Percentiles rank a stretch among this genome's conserved stretches.
phyloP scores from a whole-genome alignment of 2,797 vertebrate species.

The Heliangelus exortis region DNA sequence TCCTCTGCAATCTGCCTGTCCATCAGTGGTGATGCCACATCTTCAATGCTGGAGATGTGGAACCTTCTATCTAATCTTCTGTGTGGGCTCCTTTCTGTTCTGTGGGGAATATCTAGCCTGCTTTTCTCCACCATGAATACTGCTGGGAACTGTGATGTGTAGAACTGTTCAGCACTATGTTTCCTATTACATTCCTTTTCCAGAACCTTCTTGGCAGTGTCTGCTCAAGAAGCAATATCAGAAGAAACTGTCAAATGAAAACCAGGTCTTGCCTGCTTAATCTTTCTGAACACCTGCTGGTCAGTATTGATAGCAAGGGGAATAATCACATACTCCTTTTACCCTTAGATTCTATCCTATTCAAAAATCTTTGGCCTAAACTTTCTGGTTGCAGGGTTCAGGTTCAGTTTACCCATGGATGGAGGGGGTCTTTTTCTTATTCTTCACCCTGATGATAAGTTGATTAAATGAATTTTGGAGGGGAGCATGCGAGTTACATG shows the following conservation, averaged over 20 bases:
- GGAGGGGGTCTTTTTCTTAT: neutral
- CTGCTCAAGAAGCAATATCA: neutral
- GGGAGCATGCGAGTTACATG: neutral
- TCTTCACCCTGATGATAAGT: neutral
- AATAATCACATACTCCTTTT: fast-evolving
- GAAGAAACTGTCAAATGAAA: neutral
- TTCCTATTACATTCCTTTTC: neutral
- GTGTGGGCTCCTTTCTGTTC: neutral
- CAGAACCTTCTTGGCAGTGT: fast-evolving
- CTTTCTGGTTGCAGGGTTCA: neutral
- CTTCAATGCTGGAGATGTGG: neutral
- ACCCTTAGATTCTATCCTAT: neutral
- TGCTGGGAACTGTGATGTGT: neutral
- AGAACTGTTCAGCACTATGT: neutral
- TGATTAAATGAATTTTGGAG: neutral
- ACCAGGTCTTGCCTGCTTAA: neutral
- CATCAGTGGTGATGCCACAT: neutral
- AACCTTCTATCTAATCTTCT: neutral
- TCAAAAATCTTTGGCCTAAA: neutral
- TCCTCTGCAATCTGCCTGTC: neutral
- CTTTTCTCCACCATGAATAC: neutral
- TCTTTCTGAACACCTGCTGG: neutral
- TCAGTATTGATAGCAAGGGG: neutral
- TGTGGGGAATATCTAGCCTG: neutral
- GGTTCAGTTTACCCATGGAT: neutral